Base-by-base conservation (phyloP, 1,140 invertebrate species). In the Drosophila truncata region DNA sequence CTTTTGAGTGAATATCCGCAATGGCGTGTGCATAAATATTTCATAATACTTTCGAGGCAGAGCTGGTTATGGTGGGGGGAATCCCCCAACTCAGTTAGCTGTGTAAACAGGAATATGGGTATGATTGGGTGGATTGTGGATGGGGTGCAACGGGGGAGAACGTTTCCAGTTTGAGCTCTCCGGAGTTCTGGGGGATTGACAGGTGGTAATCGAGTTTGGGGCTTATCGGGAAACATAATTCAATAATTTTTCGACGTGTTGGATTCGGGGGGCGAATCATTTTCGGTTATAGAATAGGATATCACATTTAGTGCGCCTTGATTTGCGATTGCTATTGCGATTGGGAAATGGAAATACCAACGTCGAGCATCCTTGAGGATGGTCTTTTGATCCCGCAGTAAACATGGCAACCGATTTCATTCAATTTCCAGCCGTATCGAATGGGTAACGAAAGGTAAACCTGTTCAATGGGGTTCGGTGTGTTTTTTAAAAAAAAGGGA, bases 21-120 rank as follows among this genome's bases (percentile, higher is more conserved):
- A 71, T 87, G 84, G 80, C 64, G 85, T 72, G 49, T 88, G 78
- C 85, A 88, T 90, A 90, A 90, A 90, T 90, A 90, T 88, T 88
- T 88, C 70, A 88, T 72, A 76, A 85, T 81, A 79, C 74, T 88
- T 75, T 83, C 33, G 44, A 50, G 29, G 31, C n/a, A 37, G 49
- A 29, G 47, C 44, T 47, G 44, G 44, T 46, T 25, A 47, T 23
- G 14, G 18, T 2, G 14, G 9, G 11, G 52, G 42, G 23, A n/a
- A 47, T 20, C 33, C 35, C 69, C 50, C 70, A n/a, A 72, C 42
- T 70, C 44, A 72, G 54, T 72, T 73, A 50, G 52, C 54, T 71
- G 66, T 37, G 69, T 59, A 72, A 59, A 60, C 66, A 72, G 37
- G 52, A 33, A 37, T 47, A 39, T 33, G 50, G 41, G 66, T 49